These are phyloP conservation scores for Ophthalmotilapia sp. DNA, from an alignment of 2,113 vertebrate species.

Conservation along the genomic window DNA sequence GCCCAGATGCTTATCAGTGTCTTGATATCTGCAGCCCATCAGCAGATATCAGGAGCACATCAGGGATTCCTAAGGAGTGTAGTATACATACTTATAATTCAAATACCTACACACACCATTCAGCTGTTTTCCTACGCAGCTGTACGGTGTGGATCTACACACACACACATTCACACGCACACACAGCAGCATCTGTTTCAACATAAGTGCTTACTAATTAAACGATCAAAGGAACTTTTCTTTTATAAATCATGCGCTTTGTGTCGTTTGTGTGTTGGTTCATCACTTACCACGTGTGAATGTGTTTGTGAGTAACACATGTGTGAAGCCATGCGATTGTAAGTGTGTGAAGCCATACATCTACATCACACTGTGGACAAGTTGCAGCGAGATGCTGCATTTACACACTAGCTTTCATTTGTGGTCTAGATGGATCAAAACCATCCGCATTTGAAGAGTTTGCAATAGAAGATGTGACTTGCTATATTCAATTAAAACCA, in stretches of 20 bases:
- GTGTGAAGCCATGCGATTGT: neutral
- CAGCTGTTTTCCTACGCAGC: neutral
- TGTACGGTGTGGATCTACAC: neutral
- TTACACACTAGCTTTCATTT: neutral
- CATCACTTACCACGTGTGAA: constrained; percentile 1
- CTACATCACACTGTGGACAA: neutral
- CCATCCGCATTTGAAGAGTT: neutral
- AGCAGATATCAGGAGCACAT: neutral
- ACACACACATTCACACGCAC: neutral
- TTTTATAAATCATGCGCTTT: constrained; percentile 30
- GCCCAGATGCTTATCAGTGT: constrained; percentile 30
- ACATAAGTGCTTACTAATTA: neutral
- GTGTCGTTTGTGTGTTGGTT: constrained; percentile 4
- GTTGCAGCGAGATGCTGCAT: neutral
- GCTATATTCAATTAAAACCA: neutral
- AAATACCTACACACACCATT: neutral
- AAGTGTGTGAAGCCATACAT: neutral
- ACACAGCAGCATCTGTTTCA: constrained; percentile 33
- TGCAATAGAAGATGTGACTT: neutral
- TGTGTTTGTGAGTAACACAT: neutral
- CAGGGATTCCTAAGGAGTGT: neutral
- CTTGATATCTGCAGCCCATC: neutral
- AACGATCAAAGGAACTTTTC: constrained; percentile 30
- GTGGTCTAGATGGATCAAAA: neutral
- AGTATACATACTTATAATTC: neutral